A percentile compares a stretch with the other conserved stretches of the same genome.
phyloP scores from a whole-genome alignment of 2,113 vertebrate genomes.

The Felis catus region F.catus_Fca126_mat1.0 CM031415.1:2147501-2148000 shows the following conservation, averaged over 20 bases:
- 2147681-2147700: neutral
- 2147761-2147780: no score
- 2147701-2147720: neutral
- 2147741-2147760: no score
- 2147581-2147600: neutral
- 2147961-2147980: neutral
- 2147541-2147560: neutral
- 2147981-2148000: no score
- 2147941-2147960: neutral
- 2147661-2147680: neutral
- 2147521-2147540: neutral
- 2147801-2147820: no score
- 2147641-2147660: neutral
- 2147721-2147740: neutral
- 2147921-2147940: neutral
- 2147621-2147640: neutral
- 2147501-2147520: neutral
- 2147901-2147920: no score
- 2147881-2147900: neutral
- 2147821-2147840: no score
- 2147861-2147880: neutral
- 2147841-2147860: no score
- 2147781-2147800: neutral
- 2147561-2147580: slow-evolving; percentile 16
- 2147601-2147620: neutral